Evolutionary conservation across 2,888 invertebrate genomes (phyloP).

Genomic region (Philereme vetulata): DNA sequence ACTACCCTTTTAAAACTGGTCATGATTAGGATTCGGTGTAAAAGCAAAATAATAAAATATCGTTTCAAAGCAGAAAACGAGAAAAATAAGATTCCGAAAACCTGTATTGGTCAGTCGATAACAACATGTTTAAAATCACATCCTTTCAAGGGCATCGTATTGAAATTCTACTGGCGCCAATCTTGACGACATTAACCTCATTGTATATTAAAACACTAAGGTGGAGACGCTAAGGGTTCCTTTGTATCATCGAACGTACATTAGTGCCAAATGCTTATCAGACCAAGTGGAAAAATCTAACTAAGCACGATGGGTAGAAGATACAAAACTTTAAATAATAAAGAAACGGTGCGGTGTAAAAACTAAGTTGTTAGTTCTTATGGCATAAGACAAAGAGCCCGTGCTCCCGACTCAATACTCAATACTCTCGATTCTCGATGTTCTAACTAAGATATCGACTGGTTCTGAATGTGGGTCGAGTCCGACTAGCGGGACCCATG

Average conservation of each 20-base stretch:
- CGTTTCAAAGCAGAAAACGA: conserved; percentile 18
- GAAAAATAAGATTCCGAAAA: conserved; percentile 27
- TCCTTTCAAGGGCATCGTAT: conserved; percentile 28
- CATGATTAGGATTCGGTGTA: too few species aligned
- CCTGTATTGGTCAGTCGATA: conserved; percentile 32
- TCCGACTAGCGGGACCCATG: conserved; percentile 52
- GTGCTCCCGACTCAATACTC: background rate
- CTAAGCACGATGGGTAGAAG: too few species aligned
- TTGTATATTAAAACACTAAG: conserved; percentile 7
- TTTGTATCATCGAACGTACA: too few species aligned
- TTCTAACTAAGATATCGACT: conserved; percentile 22
- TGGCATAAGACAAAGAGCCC: too few species aligned
- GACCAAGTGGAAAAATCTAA: too few species aligned
- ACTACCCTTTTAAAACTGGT: too few species aligned
- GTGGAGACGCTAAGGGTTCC: too few species aligned
- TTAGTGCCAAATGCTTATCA: too few species aligned
- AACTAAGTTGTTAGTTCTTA: too few species aligned
- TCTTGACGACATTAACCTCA: conserved; percentile 26
- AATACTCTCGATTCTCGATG: conserved; percentile 1
- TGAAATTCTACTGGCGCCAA: conserved; percentile 25
- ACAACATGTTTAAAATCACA: conserved; percentile 23
- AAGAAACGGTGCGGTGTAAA: too few species aligned
- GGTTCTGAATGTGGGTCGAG: conserved; percentile 48
- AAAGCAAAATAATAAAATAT: background rate
- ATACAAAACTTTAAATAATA: too few species aligned